Conservation (phyloP, 2,888 invertebrate genomes). For the Rhagophthalmus giganteus region DNA sequence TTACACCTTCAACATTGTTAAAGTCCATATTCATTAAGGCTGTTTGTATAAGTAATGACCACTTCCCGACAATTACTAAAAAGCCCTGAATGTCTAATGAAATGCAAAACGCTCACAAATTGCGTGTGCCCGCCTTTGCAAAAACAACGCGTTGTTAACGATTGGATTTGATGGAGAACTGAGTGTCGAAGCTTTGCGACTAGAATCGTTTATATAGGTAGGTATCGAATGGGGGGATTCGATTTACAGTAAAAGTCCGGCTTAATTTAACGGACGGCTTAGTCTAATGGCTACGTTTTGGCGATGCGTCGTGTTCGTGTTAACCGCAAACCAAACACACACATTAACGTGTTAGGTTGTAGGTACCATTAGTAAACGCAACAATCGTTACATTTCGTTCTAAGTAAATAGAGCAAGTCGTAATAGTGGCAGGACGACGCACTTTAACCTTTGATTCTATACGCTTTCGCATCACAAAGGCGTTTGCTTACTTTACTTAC, state of each 20-base stretch:
- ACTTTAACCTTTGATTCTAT: slow-evolving; percentile 10
- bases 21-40: slow-evolving; percentile 8
- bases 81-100: slow-evolving; percentile 18
- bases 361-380: slow-evolving; percentile 12
- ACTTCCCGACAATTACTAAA: slow-evolving; percentile 11
- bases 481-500: slow-evolving; percentile 2
- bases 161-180: slow-evolving; percentile 24
- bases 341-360: slow-evolving; percentile 15
- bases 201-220: slow-evolving; percentile 18
- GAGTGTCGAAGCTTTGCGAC: slow-evolving; percentile 24
- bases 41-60: slow-evolving; percentile 11
- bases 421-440: slow-evolving; percentile 2
- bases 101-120: slow-evolving; percentile 19
- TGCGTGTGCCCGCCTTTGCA: slow-evolving; percentile 11
- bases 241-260: slow-evolving; percentile 23
- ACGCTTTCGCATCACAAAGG: slow-evolving; percentile 7
- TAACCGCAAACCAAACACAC: slow-evolving; percentile 25
- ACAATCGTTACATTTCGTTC: slow-evolving; percentile 12
- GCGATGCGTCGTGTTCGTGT: slow-evolving; percentile 21
- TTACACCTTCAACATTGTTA: not conserved
- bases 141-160: slow-evolving; percentile 18
- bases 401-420: slow-evolving; percentile 8
- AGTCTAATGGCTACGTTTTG: slow-evolving; percentile 21
- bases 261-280: slow-evolving; percentile 28
- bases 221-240: too few relatives aligned